phyloP scores from a whole-genome alignment of 2,888 invertebrate genomes.

The Macrophya alboannulata region DNA sequence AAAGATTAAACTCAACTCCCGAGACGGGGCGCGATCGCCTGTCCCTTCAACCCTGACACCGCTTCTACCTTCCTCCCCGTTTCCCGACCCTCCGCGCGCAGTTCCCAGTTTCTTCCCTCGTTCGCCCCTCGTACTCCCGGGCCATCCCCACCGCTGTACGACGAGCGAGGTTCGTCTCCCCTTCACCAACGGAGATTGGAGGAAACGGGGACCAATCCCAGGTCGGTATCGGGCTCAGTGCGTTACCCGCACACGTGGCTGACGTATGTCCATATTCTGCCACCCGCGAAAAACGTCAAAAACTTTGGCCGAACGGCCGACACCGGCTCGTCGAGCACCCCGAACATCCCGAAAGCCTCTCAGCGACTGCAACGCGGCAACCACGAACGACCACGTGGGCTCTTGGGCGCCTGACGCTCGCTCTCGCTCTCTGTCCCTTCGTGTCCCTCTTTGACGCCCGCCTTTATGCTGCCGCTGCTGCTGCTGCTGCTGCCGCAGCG shows the following conservation, averaged over 20 bases:
- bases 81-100: conserved; percentile 14
- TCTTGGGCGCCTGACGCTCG: conserved; percentile 56
- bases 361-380: conserved; percentile 59
- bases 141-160: conserved; percentile 54
- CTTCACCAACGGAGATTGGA: conserved; percentile 65
- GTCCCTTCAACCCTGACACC: conserved; percentile 59
- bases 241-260: conserved; percentile 78
- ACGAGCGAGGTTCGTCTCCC: conserved; percentile 53
- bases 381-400: conserved; percentile 58
- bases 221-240: conserved; percentile 67
- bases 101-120: conserved; percentile 44
- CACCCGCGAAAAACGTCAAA: conserved; percentile 74
- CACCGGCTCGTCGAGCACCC: conserved; percentile 43
- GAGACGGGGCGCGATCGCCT: conserved; percentile 54
- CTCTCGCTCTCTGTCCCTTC: conserved; percentile 36
- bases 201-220: conserved; percentile 68
- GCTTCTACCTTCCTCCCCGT: conserved; percentile 47
- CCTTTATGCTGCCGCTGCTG: conserved; percentile 58
- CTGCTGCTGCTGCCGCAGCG: conserved; percentile 62
- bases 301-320: conserved; percentile 66
- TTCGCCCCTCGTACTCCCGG: conserved; percentile 50
- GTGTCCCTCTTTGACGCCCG: conserved; percentile 32
- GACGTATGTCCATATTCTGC: conserved; percentile 75
- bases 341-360: conserved; percentile 54
- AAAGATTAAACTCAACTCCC: conserved; percentile 30